Base-by-base conservation (phyloP, 1,140 invertebrate species). In the Nebria ingens region DNA sequence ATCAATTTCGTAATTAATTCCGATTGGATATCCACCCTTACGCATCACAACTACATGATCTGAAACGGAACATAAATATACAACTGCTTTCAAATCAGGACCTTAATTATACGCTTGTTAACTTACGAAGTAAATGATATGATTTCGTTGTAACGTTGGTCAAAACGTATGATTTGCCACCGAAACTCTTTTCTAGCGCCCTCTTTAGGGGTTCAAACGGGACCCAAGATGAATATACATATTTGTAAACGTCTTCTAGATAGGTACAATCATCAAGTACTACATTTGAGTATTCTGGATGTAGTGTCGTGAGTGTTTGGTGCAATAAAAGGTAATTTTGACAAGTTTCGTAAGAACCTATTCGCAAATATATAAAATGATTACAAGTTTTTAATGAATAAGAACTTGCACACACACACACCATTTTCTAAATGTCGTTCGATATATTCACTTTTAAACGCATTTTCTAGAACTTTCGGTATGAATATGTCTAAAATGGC, bases 401-500 rank as follows among this genome's bases (percentile, higher is more conserved):
- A 63, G 0, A 56, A 56, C 71, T 73, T 49, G 68, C 66, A 23
- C 56, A 56, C 58, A 62, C 55, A 59, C 60, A 56, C 17, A 60
- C 71, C 65, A 29, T 66, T 68, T 1, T 60, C 53, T 12, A 79
- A 62, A 38, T 72, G 71, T 38, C 70, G 64, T 0, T 63, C 45
- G 2, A 79, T 54, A 56, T 76, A 75, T 1, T 71, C 62, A 19
- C 68, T 50, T 9, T 72, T 71, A 58, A 83, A 79, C 29, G 76
- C 64, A 59, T 69, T 73, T 4, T 66, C 57, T 1, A 82, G 61
- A 2, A 85, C 55, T 56, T 68, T 69, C 29, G 75, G 67, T 51
- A 73, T 71, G 61, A 75, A 84, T 60, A 69, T 71, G 50, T 78
- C 76, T 11, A 83, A 63, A 0, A 76, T 68, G 1, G 75, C 74